These are phyloP conservation scores for Meriones psammophilus DNA, from an alignment of 2,797 vertebrate species.

Conservation along the genomic window DNA sequence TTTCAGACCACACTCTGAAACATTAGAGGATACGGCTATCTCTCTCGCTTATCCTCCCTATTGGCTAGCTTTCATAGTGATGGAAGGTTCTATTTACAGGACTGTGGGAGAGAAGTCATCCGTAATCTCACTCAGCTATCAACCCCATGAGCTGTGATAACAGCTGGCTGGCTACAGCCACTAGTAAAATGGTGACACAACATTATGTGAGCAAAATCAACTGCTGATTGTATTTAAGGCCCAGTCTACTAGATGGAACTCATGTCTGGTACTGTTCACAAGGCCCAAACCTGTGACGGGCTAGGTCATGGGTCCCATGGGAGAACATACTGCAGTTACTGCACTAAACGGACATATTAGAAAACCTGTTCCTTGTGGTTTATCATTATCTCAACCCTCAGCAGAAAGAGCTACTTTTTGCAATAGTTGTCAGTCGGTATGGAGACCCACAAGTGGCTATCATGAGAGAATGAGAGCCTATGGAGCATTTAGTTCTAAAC, in stretches of 20 bases:
- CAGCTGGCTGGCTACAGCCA: neutral
- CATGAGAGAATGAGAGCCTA: too few relatives aligned
- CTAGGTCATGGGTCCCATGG: neutral
- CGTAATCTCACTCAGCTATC: neutral
- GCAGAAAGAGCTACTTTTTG: too few relatives aligned
- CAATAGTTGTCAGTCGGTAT: too few relatives aligned
- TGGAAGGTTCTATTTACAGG: neutral
- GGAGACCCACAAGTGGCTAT: too few relatives aligned
- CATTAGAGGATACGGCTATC: too few relatives aligned
- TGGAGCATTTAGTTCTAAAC: neutral
- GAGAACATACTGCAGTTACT: neutral
- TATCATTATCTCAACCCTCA: too few relatives aligned
- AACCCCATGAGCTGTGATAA: neutral
- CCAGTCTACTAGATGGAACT: neutral
- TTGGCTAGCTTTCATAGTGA: neutral
- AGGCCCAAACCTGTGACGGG: neutral
- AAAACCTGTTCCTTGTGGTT: too few relatives aligned
- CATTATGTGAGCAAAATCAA: neutral
- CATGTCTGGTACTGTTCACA: neutral
- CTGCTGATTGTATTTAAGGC: neutral
- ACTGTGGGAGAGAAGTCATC: neutral
- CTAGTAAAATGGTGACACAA: neutral
- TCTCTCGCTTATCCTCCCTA: neutral
- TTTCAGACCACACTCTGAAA: too few relatives aligned
- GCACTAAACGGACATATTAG: neutral